Base-by-base conservation (phyloP, 2,113 vertebrate species). In the Anseranas semipalmata region DNA sequence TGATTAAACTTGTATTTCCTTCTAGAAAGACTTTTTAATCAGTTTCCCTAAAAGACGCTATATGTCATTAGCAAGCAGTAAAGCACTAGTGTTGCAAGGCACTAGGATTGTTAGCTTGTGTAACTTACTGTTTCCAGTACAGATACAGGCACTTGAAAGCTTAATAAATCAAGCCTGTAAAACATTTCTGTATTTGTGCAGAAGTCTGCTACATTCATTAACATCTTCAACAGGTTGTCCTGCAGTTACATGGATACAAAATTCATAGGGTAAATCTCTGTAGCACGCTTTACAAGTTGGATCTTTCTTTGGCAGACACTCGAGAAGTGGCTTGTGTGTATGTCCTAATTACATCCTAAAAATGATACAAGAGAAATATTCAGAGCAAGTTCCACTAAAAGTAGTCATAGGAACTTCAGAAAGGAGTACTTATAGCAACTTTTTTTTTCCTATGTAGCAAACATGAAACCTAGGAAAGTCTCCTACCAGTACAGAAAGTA, bases 261-360 rank as follows among this genome's bases (percentile, higher is more conserved):
- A 86, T 25, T 37, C 81, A 18, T 0, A 33, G 39, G 72, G n/a
- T 9, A n/a, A n/a, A 14, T 15, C 35, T 48, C 70, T 11, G 35
- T 68, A 77, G 43, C 27, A 27, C 0, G 1, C 27, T 60, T 97
- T 91, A 98, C 94, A 98, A 79, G 84, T 98, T 97, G 80, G 98
- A 95, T 53, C 97, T 98, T 56, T 98, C 98, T 59, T 92, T 98
- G 35, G 97, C 91, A 71, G 97, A 79, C 86, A 97, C 1, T 18
- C 52, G 91, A 48, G 94, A 62, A 6, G 92, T 25, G 2, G 87
- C 63, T 89, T 97, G 97, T 7, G 87, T 52, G 4, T 97, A 98
- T 1, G 97, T 98, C 63, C 97, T 97, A 45, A 98, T 93, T 0
- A 86, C 4, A 6, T 96, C 97, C 98, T 98, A 95, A 90, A 89